Evolutionary conservation across 2,888 invertebrate species (phyloP).

Genomic region (Dynastes hyllus): DNA sequence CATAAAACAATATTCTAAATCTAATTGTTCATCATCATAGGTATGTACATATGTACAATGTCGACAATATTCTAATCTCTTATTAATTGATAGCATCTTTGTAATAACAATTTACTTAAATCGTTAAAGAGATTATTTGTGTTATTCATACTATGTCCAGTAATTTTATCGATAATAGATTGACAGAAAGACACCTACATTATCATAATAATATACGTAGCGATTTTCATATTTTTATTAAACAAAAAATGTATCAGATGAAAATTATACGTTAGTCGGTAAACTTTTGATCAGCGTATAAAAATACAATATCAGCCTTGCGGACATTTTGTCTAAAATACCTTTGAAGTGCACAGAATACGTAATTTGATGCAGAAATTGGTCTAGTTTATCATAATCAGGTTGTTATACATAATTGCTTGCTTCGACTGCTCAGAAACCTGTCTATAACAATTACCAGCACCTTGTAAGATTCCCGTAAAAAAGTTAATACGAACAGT

Average conservation of each 20-base stretch:
- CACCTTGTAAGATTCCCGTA: not conserved
- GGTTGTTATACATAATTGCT: slow-evolving; percentile 29
- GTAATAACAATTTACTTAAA: too few species aligned
- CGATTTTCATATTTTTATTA: not conserved
- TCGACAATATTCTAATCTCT: too few species aligned
- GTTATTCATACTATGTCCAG: too few species aligned
- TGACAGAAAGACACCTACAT: too few species aligned
- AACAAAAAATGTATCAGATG: not conserved
- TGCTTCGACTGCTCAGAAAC: slow-evolving; percentile 5
- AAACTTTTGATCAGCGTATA: not conserved
- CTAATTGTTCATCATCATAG: too few species aligned
- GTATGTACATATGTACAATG: too few species aligned
- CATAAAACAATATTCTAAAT: too few species aligned
- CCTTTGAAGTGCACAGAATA: slow-evolving; percentile 20
- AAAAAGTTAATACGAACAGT: not conserved
- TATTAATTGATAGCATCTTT: too few species aligned
- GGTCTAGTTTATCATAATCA: slow-evolving; percentile 37
- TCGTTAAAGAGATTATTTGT: too few species aligned
- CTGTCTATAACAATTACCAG: slow-evolving; percentile 16
- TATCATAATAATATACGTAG: too few species aligned
- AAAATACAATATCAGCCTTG: slow-evolving; percentile 4
- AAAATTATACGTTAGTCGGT: slow-evolving; percentile 17
- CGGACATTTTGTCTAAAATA: slow-evolving; percentile 19
- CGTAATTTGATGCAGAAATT: slow-evolving; percentile 32
- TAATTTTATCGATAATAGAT: too few species aligned